Evolutionary conservation across 1,140 invertebrate genomes (phyloP).

Genomic region (Aplysia californica): DNA sequence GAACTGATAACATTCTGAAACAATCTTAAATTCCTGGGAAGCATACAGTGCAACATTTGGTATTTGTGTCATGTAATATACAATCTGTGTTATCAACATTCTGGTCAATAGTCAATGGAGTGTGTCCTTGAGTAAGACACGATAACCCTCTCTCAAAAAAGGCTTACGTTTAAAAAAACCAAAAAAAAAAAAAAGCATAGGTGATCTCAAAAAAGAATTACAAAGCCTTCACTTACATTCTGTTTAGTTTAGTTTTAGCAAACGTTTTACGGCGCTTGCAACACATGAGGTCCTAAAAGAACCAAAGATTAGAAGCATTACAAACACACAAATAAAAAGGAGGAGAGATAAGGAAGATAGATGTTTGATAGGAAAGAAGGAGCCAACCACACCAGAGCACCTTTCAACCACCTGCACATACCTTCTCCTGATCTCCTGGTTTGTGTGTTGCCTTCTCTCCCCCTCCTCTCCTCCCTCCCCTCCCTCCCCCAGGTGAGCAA

Average conservation of each 20-base stretch:
- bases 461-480: slow-evolving; percentile 21
- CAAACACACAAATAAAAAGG: background rate
- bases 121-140: no score
- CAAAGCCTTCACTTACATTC: background rate
- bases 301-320: background rate
- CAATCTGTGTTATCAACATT: background rate
- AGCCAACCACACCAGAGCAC: no score
- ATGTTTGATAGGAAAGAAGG: no score
- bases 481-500: slow-evolving; percentile 38
- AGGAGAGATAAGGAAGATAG: no score
- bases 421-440: slow-evolving; percentile 37
- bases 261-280: background rate
- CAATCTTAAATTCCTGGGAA: no score
- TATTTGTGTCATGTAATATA: no score
- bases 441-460: slow-evolving; percentile 27
- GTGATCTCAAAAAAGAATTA: background rate
- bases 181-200: background rate
- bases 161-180: no score
- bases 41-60: no score
- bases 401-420: background rate
- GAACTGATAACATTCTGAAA: no score
- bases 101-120: background rate
- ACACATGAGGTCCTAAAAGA: no score
- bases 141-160: no score
- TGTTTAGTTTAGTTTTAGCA: background rate